Evolutionary conservation across 53 echinoderm and acorn worm genomes (phyloP).

Genomic region (Paelopatides confundens): DNA sequence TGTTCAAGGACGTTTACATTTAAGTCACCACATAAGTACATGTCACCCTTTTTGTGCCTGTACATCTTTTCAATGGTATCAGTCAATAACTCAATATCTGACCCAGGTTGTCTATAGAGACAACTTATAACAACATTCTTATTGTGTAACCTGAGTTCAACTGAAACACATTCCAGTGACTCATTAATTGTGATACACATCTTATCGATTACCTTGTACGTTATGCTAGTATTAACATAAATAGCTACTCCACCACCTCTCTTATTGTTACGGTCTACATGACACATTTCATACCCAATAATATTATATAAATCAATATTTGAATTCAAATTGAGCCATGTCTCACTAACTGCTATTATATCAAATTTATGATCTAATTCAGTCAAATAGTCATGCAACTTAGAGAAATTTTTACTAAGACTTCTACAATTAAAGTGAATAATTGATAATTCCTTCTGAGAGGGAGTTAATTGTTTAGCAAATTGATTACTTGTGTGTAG

Average conservation of each 20-base stretch:
- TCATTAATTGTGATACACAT: slow-evolving; percentile 24
- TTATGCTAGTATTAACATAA: not conserved
- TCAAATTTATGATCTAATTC: not conserved
- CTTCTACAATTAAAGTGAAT: slow-evolving; percentile 4
- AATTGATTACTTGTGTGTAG: not conserved
- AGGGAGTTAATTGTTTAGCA: not conserved
- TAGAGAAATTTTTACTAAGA: not conserved
- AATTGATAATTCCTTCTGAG: slow-evolving; percentile 2
- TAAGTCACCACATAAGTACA: slow-evolving; percentile 7
- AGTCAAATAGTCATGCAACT: not conserved
- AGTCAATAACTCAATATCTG: not conserved
- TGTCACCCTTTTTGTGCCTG: not conserved
- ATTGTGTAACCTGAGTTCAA: slow-evolving; percentile 3
- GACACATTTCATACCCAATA: not conserved
- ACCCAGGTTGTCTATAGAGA: slow-evolving; percentile 23
- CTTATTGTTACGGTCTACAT: slow-evolving; percentile 5
- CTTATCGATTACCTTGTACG: slow-evolving; percentile 9
- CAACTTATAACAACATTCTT: slow-evolving; percentile 24
- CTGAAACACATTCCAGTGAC: slow-evolving; percentile 2
- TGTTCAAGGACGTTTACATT: not conserved
- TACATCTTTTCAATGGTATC: not conserved
- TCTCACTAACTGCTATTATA: slow-evolving; percentile 12
- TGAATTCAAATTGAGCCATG: slow-evolving; percentile 20
- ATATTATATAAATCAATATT: slow-evolving; percentile 18
- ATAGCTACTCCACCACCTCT: slow-evolving; percentile 30